Evolutionary conservation across 2,113 vertebrate genomes (phyloP).

Genomic region (Grammomys surdaster): DNA sequence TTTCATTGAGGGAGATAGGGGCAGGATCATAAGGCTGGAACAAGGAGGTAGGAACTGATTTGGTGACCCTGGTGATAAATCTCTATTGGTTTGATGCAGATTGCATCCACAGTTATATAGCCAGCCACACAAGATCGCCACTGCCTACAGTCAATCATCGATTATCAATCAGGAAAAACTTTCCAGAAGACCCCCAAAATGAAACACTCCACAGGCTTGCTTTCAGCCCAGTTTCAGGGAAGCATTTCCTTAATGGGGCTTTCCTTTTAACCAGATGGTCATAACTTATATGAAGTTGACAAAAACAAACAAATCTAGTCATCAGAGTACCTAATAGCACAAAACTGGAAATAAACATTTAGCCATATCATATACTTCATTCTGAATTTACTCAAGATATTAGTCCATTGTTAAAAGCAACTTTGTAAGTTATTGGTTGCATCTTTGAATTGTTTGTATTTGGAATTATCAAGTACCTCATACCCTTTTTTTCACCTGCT

Average conservation of each 20-base stretch:
- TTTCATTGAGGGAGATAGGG: neutral
- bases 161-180: no score
- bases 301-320: neutral
- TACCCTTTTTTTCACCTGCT: neutral
- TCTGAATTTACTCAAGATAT: neutral
- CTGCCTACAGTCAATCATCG: neutral
- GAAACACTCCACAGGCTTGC: neutral
- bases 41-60: neutral
- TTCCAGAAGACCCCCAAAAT: no score
- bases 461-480: neutral
- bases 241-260: neutral
- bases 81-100: neutral
- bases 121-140: neutral
- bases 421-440: neutral
- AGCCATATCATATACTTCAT: neutral
- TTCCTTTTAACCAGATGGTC: neutral
- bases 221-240: neutral
- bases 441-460: neutral
- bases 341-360: neutral
- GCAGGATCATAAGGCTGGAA: neutral
- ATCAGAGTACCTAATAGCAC: neutral
- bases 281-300: neutral
- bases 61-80: no score
- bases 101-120: neutral
- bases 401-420: neutral